These are phyloP conservation scores for Falco peregrinus DNA, from an alignment of 2,797 vertebrate genomes.

Conservation along the genomic window DNA sequence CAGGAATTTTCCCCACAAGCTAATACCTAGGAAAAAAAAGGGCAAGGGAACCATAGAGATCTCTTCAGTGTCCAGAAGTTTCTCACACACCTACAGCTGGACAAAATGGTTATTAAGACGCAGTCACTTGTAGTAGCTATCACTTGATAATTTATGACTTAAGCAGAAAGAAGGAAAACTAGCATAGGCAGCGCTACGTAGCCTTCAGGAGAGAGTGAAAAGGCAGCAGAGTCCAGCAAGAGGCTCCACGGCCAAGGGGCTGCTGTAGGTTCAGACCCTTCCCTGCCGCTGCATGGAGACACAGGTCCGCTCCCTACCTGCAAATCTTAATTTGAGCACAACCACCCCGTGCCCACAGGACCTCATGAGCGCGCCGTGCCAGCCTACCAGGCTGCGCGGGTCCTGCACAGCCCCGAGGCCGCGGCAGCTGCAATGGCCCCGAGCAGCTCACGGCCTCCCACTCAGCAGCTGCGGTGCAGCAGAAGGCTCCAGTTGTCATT, in stretches of 20 bases:
- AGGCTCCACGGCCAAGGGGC: accelerated
- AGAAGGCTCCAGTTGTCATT: background rate
- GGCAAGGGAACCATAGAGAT: background rate
- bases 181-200: accelerated
- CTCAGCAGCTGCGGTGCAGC: background rate
- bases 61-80: background rate
- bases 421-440: accelerated
- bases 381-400: accelerated
- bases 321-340: accelerated
- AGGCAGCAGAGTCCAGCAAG: accelerated
- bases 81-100: background rate
- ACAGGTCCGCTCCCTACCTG: background rate
- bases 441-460: background rate
- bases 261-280: background rate
- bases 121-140: background rate
- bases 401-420: background rate
- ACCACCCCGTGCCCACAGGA: background rate
- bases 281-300: background rate
- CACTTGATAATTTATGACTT: background rate
- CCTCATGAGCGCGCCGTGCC: accelerated
- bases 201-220: background rate
- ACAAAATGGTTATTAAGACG: background rate
- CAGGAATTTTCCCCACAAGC: background rate
- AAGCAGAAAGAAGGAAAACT: background rate
- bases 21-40: accelerated